These are phyloP conservation scores for Mus caroli DNA, from an alignment of 2,797 vertebrate genomes.

Conservation along the genomic window DNA sequence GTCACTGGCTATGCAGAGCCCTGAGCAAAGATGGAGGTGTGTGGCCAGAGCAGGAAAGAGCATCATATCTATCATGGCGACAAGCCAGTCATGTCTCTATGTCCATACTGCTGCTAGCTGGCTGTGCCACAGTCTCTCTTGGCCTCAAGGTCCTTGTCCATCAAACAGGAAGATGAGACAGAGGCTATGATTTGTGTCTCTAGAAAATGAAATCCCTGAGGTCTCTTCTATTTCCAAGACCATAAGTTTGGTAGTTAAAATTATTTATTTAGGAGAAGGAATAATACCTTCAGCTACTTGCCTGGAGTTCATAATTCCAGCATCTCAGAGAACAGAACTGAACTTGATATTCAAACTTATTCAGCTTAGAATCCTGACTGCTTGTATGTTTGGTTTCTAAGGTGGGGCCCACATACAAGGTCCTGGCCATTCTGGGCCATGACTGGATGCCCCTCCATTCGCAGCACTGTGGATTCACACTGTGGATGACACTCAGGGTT, in stretches of 20 bases:
- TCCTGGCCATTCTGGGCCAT: not conserved
- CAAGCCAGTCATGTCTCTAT: not conserved
- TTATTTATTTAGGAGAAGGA: not conserved
- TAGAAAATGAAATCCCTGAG: not conserved
- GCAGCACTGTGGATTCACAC: not conserved
- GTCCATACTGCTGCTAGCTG: not conserved
- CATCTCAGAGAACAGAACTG: not conserved
- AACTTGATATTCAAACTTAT: not conserved
- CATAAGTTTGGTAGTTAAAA: not conserved
- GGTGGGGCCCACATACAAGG: not conserved
- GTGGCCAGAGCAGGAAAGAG: no score
- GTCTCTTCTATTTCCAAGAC: not conserved
- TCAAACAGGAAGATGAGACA: not conserved
- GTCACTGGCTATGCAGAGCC: not conserved
- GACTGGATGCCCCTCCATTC: rapidly evolving
- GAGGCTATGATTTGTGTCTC: not conserved
- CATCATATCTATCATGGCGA: rapidly evolving
- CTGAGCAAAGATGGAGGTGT: not conserved
- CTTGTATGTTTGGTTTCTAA: not conserved
- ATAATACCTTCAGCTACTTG: not conserved
- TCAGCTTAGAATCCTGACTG: not conserved
- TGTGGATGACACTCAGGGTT: not conserved
- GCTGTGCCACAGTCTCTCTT: not conserved
- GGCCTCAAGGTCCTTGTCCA: not conserved
- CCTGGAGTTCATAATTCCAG: not conserved